Evolutionary conservation across 2,113 vertebrate genomes (phyloP).

Genomic region (Calidris pugnax): DNA sequence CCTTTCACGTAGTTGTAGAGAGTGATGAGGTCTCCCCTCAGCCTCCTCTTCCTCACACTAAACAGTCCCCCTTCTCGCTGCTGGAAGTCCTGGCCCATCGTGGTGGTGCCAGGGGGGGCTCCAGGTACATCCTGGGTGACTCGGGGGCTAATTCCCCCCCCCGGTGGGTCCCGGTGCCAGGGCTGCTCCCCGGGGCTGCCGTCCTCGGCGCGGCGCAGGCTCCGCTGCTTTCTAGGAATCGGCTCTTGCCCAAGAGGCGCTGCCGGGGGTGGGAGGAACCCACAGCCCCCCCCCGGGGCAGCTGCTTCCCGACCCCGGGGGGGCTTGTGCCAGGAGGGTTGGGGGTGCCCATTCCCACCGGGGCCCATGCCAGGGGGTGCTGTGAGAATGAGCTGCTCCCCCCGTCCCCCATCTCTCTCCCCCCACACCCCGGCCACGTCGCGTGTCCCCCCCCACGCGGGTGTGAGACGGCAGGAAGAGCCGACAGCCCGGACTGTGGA

Average conservation of each 20-base stretch:
- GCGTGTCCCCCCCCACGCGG: neutral
- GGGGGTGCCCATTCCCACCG: neutral
- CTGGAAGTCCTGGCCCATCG: accelerated
- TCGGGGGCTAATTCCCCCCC: neutral
- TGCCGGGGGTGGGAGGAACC: neutral
- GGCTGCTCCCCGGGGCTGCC: neutral
- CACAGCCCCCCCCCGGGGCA: neutral
- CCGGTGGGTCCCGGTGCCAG: neutral
- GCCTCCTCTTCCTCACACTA: too few relatives aligned
- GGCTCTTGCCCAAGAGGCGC: neutral
- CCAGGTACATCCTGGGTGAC: accelerated
- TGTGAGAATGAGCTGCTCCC: neutral
- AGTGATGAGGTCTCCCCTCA: too few relatives aligned
- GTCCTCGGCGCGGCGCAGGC: accelerated
- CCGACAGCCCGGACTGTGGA: neutral
- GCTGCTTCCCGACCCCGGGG: neutral
- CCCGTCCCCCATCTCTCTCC: neutral
- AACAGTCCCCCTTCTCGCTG: neutral
- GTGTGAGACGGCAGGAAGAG: neutral
- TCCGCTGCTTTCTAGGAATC: slow-evolving; percentile 45
- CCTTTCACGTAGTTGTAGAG: too few relatives aligned
- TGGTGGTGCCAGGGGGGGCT: neutral
- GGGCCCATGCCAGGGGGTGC: neutral
- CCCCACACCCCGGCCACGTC: neutral
- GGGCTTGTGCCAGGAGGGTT: neutral